These are phyloP conservation scores for Syritta pipiens DNA, from an alignment of 2,888 invertebrate genomes.

Conservation along the genomic window DNA sequence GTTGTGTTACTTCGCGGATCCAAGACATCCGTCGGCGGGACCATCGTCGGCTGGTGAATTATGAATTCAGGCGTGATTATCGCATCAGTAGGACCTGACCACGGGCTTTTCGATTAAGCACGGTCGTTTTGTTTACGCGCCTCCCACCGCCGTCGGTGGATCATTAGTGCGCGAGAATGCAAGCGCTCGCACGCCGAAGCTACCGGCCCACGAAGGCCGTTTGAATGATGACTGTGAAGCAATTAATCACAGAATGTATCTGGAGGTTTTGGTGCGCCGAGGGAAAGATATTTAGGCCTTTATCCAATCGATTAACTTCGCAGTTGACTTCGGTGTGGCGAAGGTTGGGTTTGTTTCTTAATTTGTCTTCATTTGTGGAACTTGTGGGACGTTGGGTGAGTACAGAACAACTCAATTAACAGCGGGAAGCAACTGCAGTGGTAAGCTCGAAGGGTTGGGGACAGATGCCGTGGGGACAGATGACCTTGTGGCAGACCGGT, in stretches of 20 bases:
- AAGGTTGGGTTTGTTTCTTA: constrained; percentile 26
- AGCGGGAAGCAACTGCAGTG: too few species aligned
- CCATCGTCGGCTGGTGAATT: constrained; percentile 21
- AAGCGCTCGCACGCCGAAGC: constrained; percentile 1
- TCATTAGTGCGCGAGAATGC: constrained; percentile 29
- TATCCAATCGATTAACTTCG: constrained; percentile 34
- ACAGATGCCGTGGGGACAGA: too few species aligned
- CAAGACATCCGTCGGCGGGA: not conserved
- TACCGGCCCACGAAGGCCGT: constrained; percentile 13
- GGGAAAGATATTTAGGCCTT: constrained; percentile 7
- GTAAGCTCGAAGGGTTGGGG: too few species aligned
- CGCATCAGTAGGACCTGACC: constrained; percentile 15
- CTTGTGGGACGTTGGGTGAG: not conserved
- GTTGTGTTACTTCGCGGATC: too few species aligned
- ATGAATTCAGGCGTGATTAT: constrained; percentile 15
- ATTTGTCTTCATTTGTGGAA: constrained; percentile 30
- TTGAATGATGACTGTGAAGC: constrained; percentile 21
- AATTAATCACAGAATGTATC: constrained; percentile 42
- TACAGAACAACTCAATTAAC: not conserved
- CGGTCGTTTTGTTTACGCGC: constrained; percentile 8
- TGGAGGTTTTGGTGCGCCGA: not conserved
- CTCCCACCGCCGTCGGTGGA: constrained; percentile 4
- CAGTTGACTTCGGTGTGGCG: constrained; percentile 6
- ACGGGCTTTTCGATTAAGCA: constrained; percentile 37
- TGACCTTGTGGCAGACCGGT: too few species aligned